Conservation (phyloP, 2,888 invertebrate species). For the Drosophila kuntzei region DNA sequence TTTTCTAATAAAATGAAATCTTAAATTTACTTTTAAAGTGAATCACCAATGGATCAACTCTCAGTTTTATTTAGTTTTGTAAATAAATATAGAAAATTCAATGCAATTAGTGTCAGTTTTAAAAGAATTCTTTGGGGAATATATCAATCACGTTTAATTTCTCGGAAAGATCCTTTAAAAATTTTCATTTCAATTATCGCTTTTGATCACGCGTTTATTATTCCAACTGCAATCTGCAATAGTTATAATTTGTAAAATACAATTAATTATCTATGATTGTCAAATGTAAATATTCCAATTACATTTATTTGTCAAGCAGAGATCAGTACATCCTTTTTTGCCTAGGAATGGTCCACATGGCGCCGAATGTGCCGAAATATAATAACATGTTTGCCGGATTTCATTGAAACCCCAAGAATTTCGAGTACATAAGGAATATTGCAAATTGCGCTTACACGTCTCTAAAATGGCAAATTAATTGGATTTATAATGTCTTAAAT, state of each 20-base stretch:
- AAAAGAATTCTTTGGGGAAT: too few species aligned
- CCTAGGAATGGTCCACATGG: slow-evolving; percentile 29
- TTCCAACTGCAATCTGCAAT: background rate
- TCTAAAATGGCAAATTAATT: background rate
- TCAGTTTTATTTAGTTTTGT: background rate
- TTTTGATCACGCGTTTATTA: too few species aligned
- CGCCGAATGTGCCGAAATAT: background rate
- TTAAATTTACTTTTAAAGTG: background rate
- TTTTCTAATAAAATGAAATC: background rate
- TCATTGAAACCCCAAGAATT: slow-evolving; percentile 35
- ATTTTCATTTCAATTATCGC: background rate
- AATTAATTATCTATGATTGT: background rate
- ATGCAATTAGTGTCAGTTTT: too few species aligned
- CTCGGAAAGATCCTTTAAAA: background rate
- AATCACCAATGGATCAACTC: background rate
- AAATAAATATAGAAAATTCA: too few species aligned
- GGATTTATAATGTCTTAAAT: too few species aligned
- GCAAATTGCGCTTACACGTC: slow-evolving; percentile 1
- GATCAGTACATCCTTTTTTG: slow-evolving; percentile 22
- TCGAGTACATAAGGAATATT: slow-evolving; percentile 12
- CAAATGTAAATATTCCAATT: background rate
- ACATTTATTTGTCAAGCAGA: slow-evolving; percentile 21
- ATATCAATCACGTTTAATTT: too few species aligned
- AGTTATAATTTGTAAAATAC: background rate
- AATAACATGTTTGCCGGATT: slow-evolving; percentile 8